Evolutionary conservation across 2,113 vertebrate species (phyloP), one percentile per base, ranked within the genome.

Genomic region (Drymodes brunneopygia): DNA sequence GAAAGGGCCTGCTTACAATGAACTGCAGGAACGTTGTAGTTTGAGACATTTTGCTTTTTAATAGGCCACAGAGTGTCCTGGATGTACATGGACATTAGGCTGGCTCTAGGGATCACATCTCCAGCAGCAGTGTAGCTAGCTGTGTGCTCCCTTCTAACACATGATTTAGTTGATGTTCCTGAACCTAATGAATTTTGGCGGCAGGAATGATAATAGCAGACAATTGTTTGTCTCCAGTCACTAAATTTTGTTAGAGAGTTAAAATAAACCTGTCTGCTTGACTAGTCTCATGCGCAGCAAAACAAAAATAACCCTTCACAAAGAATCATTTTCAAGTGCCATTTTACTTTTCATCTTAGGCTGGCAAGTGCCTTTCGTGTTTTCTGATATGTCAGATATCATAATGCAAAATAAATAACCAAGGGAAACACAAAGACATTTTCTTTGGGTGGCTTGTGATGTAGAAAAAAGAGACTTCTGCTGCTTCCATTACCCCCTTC

Each of bases 241-340:
- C 93, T 92, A 92, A 72, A 94, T 96, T 94, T 75, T 95, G 72
- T 90, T 84, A 90, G 56, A 60, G 90, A 92, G 64, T 92, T 93
- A 96, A 94, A 95, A 96, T 88, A 93, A 97, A 88, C 94, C 83
- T 93, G 79, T 93, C 94, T 88, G 56, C 80, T 95, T 88, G 72
- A 90, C 82, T 97, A 93, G 94, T 86, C 94, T 93, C 92, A 31
- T 67, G 79, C 88, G 88, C 81, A 93, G 81, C 69, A 88, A 92
- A 92, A 96, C 51, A 93, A 93, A 96, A 91, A 95, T 71, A 92
- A 94, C 28, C 88, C 64, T 96, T 96, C 95, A 96, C 64, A 90
- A 94, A 88, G 85, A 93, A 96, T 97, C 44, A 96, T 90, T 94
- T 94, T 96, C 90, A 95, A 96, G 71, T 3, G 22, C 60, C 51